Evolutionary conservation across 2,797 vertebrate species (phyloP), one percentile per base, ranked within the genome.

Genomic region (Nasua narica): DNA sequence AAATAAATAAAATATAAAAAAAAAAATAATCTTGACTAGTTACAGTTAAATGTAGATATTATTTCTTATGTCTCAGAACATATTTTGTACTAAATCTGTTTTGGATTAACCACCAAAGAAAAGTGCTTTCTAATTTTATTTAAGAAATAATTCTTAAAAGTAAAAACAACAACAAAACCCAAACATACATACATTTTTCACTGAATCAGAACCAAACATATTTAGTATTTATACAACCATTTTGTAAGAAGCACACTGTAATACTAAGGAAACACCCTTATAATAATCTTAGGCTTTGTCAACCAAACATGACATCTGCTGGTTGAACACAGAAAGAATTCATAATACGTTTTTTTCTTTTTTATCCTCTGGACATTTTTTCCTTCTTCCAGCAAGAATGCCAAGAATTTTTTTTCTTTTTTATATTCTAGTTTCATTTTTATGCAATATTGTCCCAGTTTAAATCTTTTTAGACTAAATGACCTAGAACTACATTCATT

Each of bases 241-340:
- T 92, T 91, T 79, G 2, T 83, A 88, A 91, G 70, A 94, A 37
- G n/a, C 32, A 40, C 18, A 74, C 21, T 48, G 4, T 70, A 76
- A 74, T 81, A 60, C 1, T 3, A 78, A 89, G 32, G 52, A 91
- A 77, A 82, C 82, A 79, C 0, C 5, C 7, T 1, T 3, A 74
- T 29, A 65, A 14, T 25, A 3, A 7, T 25, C 7, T 16, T 92
- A 52, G 5, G 62, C 85, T 97, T 84, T 40, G 7, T 90, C 43
- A 96, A 93, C 74, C 96, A 97, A 97, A 97, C 0, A 23, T 97
- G 98, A 98, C 97, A 97, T 94, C 98, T 98, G 91, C 97, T 98
- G 98, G 97, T 82, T 96, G 93, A 96, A 96, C 23, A 7, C 0
- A 0, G 87, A 78, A 98, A 95, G 35, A 95, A 91, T 97, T 93